Conservation (phyloP, 2,888 invertebrate genomes). For the Acanthosepion pharaonis region DNA sequence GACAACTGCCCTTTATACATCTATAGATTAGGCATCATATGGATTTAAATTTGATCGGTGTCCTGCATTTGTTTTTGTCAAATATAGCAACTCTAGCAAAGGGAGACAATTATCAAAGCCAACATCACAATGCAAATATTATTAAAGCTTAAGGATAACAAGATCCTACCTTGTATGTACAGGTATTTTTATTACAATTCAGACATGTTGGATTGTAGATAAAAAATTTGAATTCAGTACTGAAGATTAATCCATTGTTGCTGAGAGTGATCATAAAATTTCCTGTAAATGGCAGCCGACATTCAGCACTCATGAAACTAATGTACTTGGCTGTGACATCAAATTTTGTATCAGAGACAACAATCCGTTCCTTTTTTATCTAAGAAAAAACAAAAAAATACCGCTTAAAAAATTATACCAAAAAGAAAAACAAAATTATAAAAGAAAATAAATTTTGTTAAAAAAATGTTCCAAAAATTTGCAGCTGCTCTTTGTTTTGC, state of each 20-base stretch:
- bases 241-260: conserved; percentile 52
- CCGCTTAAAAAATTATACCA: not conserved
- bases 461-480: too few relatives aligned
- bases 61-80: too few relatives aligned
- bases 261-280: conserved; percentile 54
- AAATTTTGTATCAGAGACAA: conserved; percentile 47
- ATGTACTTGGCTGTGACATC: conserved; percentile 52
- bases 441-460: too few relatives aligned
- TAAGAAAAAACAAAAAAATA: not conserved
- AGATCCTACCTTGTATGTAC: conserved; percentile 51
- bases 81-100: too few relatives aligned
- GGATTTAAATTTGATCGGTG: too few relatives aligned
- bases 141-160: too few relatives aligned
- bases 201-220: conserved; percentile 53
- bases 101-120: too few relatives aligned
- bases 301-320: conserved; percentile 54
- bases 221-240: conserved; percentile 49
- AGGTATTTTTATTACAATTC: conserved; percentile 48
- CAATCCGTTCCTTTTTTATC: not conserved
- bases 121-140: too few relatives aligned
- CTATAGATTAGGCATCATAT: too few relatives aligned
- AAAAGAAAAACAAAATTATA: not conserved
- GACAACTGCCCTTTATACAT: too few relatives aligned
- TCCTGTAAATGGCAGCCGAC: conserved; percentile 44
- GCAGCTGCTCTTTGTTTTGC: too few relatives aligned